Base-by-base conservation (phyloP, 1,140 invertebrate species). In the Magallana angulata region DNA sequence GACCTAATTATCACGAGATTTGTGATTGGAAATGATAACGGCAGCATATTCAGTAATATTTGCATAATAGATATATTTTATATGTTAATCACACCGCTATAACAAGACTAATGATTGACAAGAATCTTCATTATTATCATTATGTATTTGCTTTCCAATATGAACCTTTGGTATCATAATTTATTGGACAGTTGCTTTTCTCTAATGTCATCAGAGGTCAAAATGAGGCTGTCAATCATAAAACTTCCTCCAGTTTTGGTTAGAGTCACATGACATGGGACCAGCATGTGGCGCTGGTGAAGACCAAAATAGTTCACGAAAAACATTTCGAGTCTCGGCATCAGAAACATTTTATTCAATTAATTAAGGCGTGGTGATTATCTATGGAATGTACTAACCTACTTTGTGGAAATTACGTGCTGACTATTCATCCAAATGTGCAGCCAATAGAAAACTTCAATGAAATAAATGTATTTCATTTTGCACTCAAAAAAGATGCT, bases 141-240 rank as follows among this genome's bases (percentile, higher is more conserved):
- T 76, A 30, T 76, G 68, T 30, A 30, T 30, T 9, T 24, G 68
- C 68, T 76, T 36, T 30, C 36, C 68, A 76, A 76, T 76, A 76
- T 76, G 68, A 76, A 76, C 9, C 24, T 11, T 18, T 30, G 24
- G 8, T 12, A 76, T 48, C 36, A 30, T 76, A 76, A 76, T 76
- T 76, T 76, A 76, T 76, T 30, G 68, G 68, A 76, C 68, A 76
- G 11, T 76, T 76, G 68, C 68, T 76, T 30, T 11, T 76, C 36
- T 76, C 30, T 9, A 11, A 12, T 76, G 24, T 30, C 68, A 76
- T 36, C 5, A 76, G 11, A 76, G 68, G 68, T 76, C 68, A 76
- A 76, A 76, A 76, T 24, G 36, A 30, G 68, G 36, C 36, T 76
- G 68, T 76, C 68, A 76, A 76, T 76, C 68, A 76, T 76, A 30